A percentile compares a stretch with the other conserved stretches of the same genome.
Evolutionary conservation across 2,888 invertebrate species (phyloP).

Genomic region (Tetragonisca angustula): DNA sequence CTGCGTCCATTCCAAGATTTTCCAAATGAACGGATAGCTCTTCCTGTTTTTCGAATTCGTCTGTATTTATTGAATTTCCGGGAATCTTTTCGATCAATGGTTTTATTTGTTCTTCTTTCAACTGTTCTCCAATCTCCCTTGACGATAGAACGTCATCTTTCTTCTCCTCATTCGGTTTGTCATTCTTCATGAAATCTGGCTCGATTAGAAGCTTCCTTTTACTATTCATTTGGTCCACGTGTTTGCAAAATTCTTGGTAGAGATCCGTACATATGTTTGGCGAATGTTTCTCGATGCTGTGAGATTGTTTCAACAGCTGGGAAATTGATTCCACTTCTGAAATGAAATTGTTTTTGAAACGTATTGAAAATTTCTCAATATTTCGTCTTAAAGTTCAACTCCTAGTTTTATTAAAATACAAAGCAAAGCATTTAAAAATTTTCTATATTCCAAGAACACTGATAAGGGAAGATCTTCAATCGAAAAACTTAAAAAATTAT

Average conservation of each 20-base stretch:
- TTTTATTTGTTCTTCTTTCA: slow-evolving; percentile 32
- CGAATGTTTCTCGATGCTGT: not conserved
- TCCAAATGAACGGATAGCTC: slow-evolving; percentile 13
- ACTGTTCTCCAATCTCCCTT: slow-evolving; percentile 37
- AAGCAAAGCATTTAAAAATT: too few species aligned
- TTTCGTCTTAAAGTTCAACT: not conserved
- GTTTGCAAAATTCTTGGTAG: slow-evolving; percentile 60
- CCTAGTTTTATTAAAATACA: too few species aligned
- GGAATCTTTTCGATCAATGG: slow-evolving; percentile 54
- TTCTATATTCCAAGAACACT: too few species aligned
- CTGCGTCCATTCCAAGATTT: slow-evolving; percentile 39
- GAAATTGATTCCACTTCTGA: slow-evolving; percentile 43
- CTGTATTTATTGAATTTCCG: not conserved
- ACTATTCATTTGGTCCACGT: slow-evolving; percentile 37
- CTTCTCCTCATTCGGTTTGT: slow-evolving; percentile 19
- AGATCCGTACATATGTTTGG: not conserved
- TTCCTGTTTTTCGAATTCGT: slow-evolving; percentile 5
- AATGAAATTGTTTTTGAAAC: not conserved
- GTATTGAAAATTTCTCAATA: not conserved
- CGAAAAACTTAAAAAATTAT: too few species aligned
- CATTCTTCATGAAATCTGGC: slow-evolving; percentile 47
- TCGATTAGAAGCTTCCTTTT: slow-evolving; percentile 55
- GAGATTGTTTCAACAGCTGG: slow-evolving; percentile 33
- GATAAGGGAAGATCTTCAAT: too few species aligned
- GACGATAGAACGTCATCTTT: slow-evolving; percentile 33